Conservation (phyloP, 1,140 invertebrate genomes). For the Trypoxylus dichotomus region DNA sequence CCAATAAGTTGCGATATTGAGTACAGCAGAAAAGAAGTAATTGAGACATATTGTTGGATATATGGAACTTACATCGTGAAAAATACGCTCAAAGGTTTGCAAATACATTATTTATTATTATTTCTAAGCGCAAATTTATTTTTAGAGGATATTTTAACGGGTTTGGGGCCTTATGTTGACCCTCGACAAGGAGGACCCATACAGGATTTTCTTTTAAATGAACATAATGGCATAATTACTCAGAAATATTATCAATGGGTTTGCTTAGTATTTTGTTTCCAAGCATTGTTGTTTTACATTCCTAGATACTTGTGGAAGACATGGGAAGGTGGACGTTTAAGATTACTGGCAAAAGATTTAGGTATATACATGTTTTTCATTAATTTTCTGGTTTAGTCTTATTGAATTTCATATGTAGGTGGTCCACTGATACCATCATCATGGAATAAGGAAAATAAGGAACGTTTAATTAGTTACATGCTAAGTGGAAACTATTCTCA, state of each 20-base stretch:
- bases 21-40: conserved; percentile 57
- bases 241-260: conserved; percentile 91
- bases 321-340: conserved; percentile 69
- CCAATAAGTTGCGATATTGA: conserved; percentile 66
- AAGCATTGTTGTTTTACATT: conserved; percentile 74
- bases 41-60: conserved; percentile 78
- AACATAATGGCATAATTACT: conserved; percentile 61
- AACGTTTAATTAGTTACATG: conserved; percentile 58
- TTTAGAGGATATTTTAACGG: conserved; percentile 32
- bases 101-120: conserved; percentile 30
- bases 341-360: conserved; percentile 57
- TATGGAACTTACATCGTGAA: conserved; percentile 71
- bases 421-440: conserved; percentile 58
- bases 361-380: conserved; percentile 40
- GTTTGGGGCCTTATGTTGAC: conserved; percentile 29
- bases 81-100: conserved; percentile 54
- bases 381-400: neutral
- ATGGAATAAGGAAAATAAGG: conserved; percentile 59
- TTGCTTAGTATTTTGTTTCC: conserved; percentile 77
- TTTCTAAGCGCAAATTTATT: neutral
- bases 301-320: conserved; percentile 77
- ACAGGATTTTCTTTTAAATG: neutral
- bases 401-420: neutral
- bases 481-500: conserved; percentile 61
- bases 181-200: neutral